Conservation (phyloP, 1,140 invertebrate genomes). For the Bicyclus anynana region DNA sequence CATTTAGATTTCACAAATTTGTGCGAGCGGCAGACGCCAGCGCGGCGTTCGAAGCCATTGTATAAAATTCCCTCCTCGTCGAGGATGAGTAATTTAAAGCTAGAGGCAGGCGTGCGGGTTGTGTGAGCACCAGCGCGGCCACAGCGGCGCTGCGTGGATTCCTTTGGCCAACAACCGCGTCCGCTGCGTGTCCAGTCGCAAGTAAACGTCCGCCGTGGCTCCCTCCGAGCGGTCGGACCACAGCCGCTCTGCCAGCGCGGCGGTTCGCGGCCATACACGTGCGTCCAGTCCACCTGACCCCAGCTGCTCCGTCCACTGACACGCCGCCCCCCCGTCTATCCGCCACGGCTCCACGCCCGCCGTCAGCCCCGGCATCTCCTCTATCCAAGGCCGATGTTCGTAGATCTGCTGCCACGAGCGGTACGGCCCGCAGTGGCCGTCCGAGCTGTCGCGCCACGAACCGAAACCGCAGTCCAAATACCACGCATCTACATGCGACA, state of each 20-base stretch:
- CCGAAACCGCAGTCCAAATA: slow-evolving; percentile 91
- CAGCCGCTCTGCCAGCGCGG: slow-evolving; percentile 83
- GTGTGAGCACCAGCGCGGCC: slow-evolving; percentile 86
- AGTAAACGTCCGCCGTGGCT: slow-evolving; percentile 79
- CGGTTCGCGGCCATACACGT: slow-evolving; percentile 83
- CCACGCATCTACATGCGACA: slow-evolving; percentile 91
- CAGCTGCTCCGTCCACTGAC: slow-evolving; percentile 85
- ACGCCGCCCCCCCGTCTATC: slow-evolving; percentile 84
- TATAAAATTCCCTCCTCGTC: not conserved
- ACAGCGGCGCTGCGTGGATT: slow-evolving; percentile 82
- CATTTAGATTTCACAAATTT: slow-evolving; percentile 4
- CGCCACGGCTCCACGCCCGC: slow-evolving; percentile 85
- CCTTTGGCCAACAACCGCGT: slow-evolving; percentile 80
- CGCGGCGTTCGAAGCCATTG: not conserved
- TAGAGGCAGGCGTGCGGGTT: slow-evolving; percentile 85
- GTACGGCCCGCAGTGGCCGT: slow-evolving; percentile 87
- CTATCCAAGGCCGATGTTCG: slow-evolving; percentile 86
- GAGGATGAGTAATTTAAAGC: slow-evolving; percentile 6
- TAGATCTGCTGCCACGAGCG: slow-evolving; percentile 90
- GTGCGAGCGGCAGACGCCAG: not conserved
- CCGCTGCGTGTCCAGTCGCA: slow-evolving; percentile 81
- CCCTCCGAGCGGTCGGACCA: slow-evolving; percentile 68
- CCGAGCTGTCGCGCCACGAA: slow-evolving; percentile 83
- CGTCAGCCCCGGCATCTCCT: slow-evolving; percentile 76
- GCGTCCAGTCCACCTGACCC: slow-evolving; percentile 80